These are phyloP conservation scores for Pluvianellus socialis DNA, from an alignment of 2,113 vertebrate genomes.

Conservation along the genomic window DNA sequence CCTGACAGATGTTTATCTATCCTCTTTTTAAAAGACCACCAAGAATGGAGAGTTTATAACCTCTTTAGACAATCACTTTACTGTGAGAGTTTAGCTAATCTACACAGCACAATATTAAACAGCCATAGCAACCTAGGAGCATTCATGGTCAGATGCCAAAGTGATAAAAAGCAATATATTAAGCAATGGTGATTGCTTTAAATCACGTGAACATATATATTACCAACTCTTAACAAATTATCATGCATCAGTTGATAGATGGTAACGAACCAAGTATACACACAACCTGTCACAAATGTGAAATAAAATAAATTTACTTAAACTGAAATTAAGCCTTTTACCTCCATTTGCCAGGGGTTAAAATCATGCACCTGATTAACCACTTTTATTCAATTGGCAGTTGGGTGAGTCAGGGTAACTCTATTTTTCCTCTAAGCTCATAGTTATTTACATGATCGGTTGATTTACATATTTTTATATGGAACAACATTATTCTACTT, in stretches of 20 bases:
- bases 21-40: constrained; percentile 1
- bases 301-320: background rate
- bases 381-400: background rate
- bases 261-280: background rate
- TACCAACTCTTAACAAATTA: background rate
- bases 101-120: background rate
- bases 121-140: background rate
- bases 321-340: background rate
- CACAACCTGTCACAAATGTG: background rate
- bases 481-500: background rate
- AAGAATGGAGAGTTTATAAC: background rate
- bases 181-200: background rate
- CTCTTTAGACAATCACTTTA: background rate
- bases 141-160: background rate
- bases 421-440: background rate
- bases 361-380: background rate
- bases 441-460: background rate
- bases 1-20: constrained; percentile 26
- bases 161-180: background rate
- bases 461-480: background rate
- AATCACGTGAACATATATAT: background rate
- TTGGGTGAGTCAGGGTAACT: background rate
- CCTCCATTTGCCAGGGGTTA: background rate
- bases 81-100: background rate
- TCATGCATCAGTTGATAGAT: background rate